A percentile compares a stretch with the other conserved stretches of the same genome.
Conservation (phyloP, 1,140 invertebrate genomes). For the Drosophila obscura region DNA sequence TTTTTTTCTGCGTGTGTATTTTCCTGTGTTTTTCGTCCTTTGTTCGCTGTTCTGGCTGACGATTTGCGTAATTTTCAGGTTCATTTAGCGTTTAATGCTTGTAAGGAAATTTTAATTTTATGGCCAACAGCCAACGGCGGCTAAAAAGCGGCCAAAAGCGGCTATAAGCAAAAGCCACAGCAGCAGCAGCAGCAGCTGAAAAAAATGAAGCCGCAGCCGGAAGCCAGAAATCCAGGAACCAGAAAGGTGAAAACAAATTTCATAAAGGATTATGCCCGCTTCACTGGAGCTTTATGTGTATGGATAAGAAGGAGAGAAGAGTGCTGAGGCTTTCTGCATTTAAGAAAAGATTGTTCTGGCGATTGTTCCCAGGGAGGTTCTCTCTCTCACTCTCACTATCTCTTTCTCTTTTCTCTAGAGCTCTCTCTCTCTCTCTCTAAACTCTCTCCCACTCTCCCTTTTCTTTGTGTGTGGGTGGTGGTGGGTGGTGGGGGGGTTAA, state of each 20-base stretch:
- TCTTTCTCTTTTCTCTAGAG: no score
- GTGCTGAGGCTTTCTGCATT: no score
- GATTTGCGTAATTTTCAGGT: slow-evolving; percentile 83
- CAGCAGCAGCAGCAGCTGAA: no score
- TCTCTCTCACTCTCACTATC: no score
- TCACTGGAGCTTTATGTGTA: slow-evolving; percentile 50
- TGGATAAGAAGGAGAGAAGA: no score
- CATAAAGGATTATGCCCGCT: slow-evolving; percentile 74
- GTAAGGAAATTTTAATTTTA: slow-evolving; percentile 83
- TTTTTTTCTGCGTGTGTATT: slow-evolving; percentile 25
- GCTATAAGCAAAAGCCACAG: no score
- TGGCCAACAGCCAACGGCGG: slow-evolving; percentile 68
- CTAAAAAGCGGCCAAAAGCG: slow-evolving; percentile 21
- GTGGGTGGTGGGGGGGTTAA: slow-evolving; percentile 35
- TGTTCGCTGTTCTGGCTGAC: slow-evolving; percentile 32
- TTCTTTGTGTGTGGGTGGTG: slow-evolving; percentile 5
- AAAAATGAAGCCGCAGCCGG: no score
- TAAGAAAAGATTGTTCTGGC: no score
- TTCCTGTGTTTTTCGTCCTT: slow-evolving; percentile 12
- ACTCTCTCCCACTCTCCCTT: slow-evolving; percentile 8
- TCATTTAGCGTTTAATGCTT: slow-evolving; percentile 83
- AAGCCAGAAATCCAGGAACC: slow-evolving; percentile 16
- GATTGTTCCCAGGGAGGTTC: no score
- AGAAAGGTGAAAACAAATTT: slow-evolving; percentile 66
- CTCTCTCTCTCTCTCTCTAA: no score